phyloP scores from a whole-genome alignment of 2,888 invertebrate genomes.

The Eupithecia centaureata region DNA sequence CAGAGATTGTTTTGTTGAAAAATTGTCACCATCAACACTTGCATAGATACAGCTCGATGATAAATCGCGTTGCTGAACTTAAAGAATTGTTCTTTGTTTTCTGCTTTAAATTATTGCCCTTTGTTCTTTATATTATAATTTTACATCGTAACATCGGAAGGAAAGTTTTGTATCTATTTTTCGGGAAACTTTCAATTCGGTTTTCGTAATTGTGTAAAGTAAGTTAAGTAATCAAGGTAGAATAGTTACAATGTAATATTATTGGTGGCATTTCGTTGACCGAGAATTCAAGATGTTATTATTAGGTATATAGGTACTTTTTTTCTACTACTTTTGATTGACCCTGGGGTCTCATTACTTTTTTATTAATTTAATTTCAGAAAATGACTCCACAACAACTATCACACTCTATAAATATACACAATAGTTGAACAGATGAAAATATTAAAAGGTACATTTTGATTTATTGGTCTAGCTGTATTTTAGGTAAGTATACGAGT shows the following conservation, averaged over 20 bases:
- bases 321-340: background rate
- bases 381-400: background rate
- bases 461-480: no score
- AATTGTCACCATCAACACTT: constrained; percentile 78
- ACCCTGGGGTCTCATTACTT: background rate
- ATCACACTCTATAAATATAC: background rate
- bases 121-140: background rate
- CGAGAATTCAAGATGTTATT: no score
- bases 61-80: constrained; percentile 61
- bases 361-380: background rate
- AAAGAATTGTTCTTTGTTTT: constrained; percentile 41
- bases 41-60: constrained; percentile 65
- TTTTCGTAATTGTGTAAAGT: background rate
- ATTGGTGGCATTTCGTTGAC: background rate
- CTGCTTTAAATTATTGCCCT: background rate
- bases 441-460: no score
- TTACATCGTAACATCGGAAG: background rate
- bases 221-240: no score
- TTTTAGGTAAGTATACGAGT: no score
- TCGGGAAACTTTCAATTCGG: background rate
- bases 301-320: no score
- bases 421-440: no score
- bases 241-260: background rate
- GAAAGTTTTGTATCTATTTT: background rate
- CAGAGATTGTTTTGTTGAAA: constrained; percentile 78